phyloP scores from a whole-genome alignment of 2,797 vertebrate genomes.

The Girardinus metallicus region DNA sequence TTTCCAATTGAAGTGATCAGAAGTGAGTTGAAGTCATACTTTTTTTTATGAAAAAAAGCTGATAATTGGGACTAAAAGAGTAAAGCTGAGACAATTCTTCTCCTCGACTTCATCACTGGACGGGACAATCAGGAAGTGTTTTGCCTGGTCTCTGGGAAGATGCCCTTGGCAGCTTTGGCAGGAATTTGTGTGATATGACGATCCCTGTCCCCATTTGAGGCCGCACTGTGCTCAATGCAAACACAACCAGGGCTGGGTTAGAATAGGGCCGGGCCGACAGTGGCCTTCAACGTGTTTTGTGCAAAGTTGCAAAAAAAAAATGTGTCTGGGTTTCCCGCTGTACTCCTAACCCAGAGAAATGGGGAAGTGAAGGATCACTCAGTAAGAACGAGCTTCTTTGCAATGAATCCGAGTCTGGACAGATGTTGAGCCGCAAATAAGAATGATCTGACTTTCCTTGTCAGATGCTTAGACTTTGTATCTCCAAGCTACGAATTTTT shows the following conservation, averaged over 20 bases:
- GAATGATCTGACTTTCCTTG: not conserved
- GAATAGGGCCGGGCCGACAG: no score
- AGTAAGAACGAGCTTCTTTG: not conserved
- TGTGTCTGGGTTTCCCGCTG: not conserved
- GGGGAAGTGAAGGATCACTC: not conserved
- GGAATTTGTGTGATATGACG: no score
- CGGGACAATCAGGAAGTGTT: no score
- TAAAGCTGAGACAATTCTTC: no score
- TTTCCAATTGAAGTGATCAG: no score
- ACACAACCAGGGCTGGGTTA: not conserved
- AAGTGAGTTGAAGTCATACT: no score
- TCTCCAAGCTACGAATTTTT: not conserved
- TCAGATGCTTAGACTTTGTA: not conserved
- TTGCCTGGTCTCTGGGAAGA: no score
- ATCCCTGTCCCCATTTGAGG: no score
- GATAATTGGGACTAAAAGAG: no score
- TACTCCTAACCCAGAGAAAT: not conserved
- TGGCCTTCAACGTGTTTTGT: not conserved
- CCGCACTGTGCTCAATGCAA: not conserved
- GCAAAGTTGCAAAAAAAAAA: not conserved
- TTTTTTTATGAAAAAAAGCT: no score
- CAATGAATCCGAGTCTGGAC: not conserved
- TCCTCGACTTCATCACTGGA: no score
- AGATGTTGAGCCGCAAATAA: not conserved
- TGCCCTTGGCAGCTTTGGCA: no score